Base-by-base conservation (phyloP, 1,140 invertebrate genomes). In the Arctopsyche grandis region DNA sequence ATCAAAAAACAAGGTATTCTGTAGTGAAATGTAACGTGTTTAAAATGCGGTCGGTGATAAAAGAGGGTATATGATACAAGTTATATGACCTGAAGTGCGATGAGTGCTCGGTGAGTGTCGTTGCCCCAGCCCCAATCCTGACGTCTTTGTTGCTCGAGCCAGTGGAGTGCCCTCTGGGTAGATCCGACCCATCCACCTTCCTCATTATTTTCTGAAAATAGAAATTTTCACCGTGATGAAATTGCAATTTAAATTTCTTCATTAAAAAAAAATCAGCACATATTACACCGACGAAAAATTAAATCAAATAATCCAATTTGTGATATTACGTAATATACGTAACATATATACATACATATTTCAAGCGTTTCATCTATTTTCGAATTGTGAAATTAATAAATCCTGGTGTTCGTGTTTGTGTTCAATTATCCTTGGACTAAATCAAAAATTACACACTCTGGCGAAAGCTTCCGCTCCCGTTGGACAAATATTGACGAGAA, bases 91-190 rank as follows among this genome's bases (percentile, higher is more conserved):
- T 91, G 90, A 74, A 91, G 85, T 9, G 93, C 92, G 9, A 94
- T 88, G 82, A 94, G 89, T 0, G 93, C 93, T 75, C 92, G 90
- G 80, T 93, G 92, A 1, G 93, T 94, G 79, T 94, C 93, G 79
- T 94, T 94, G 44, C 90, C 91, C 93, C 93, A 94, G n/a, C 93
- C 93, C 85, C 91, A 93, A 81, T 94, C 91, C 1, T 90, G 88
- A 85, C 92, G 89, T 0, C 93, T 89, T 82, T 93, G 92, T 78
- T 91, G 90, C 84, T 92, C 90, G 0, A 94, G 84, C 89, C 93
- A 94, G 46, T 91, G 88, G 21, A 92, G 84, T 0, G 92, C 93
- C 48, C 90, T 90, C 81, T 92, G 89, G 10, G 93, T 89, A 3
- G 90, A 90, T 73, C 85, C 84, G 84, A 80, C 80, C 87, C 85